phyloP scores from a whole-genome alignment of 2,113 vertebrate genomes.

The Struthidea cinerea region DNA sequence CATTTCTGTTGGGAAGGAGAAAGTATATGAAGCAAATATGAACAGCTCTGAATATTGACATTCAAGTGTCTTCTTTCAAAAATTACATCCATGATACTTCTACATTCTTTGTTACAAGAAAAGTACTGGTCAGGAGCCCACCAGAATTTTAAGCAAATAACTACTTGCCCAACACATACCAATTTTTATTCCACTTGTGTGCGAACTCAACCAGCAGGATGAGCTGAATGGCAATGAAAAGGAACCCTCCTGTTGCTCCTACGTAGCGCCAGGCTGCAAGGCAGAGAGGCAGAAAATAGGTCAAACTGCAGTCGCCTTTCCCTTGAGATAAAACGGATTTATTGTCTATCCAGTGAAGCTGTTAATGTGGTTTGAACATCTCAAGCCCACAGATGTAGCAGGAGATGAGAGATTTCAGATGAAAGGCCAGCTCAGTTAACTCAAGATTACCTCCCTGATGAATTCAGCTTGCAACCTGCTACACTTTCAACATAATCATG shows the following conservation, averaged over 20 bases:
- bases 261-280: slow-evolving; percentile 90
- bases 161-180: slow-evolving; percentile 75
- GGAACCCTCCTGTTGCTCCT: slow-evolving; percentile 80
- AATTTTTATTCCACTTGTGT: slow-evolving; percentile 98
- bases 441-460: background rate
- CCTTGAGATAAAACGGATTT: background rate
- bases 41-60: background rate
- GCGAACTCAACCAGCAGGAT: slow-evolving; percentile 93
- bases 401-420: background rate
- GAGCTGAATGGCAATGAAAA: slow-evolving; percentile 92
- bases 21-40: background rate
- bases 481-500: background rate
- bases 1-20: background rate
- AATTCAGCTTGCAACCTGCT: background rate
- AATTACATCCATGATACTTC: background rate
- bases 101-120: fast-evolving
- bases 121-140: background rate
- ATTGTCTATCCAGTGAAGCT: background rate
- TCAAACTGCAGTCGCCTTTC: background rate
- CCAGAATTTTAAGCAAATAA: background rate
- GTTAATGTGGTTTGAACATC: background rate
- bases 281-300: slow-evolving; percentile 4
- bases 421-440: background rate
- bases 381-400: background rate
- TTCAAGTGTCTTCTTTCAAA: background rate